Conservation (phyloP, 2,797 vertebrate species). For the Ciconia nigra region DNA sequence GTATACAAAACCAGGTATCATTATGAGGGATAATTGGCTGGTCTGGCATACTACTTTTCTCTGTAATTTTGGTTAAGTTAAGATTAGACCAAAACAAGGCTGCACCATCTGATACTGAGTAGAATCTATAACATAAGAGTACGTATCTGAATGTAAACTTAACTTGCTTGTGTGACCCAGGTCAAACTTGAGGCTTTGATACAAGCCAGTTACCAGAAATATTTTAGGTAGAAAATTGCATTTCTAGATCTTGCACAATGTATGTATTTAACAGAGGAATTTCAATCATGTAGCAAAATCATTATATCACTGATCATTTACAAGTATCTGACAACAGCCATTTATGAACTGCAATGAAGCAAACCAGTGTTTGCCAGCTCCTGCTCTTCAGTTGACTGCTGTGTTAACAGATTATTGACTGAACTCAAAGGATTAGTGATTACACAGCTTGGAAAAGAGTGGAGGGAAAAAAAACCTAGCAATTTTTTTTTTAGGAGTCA, state of each 20-base stretch:
- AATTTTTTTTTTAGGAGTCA: not conserved
- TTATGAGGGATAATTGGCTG: not conserved
- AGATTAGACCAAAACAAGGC: not conserved
- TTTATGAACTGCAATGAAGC: not conserved
- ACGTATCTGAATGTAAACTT: not conserved
- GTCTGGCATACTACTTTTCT: not conserved
- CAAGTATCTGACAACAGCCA: not conserved
- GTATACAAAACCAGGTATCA: not conserved
- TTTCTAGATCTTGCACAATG: not conserved
- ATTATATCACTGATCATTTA: not conserved
- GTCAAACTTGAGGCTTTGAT: not conserved
- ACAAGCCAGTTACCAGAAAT: not conserved
- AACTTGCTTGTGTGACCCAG: not conserved
- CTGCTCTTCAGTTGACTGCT: not conserved
- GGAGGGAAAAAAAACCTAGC: not conserved
- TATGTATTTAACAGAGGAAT: not conserved
- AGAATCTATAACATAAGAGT: not conserved
- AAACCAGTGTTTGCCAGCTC: not conserved
- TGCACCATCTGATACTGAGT: not conserved
- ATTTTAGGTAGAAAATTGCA: not conserved
- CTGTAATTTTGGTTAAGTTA: not conserved
- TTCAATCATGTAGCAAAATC: not conserved
- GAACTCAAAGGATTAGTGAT: not conserved
- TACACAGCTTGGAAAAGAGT: not conserved
- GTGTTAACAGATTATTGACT: not conserved